Base-by-base conservation (phyloP, 2,888 invertebrate species). In the Busseola fusca region DNA sequence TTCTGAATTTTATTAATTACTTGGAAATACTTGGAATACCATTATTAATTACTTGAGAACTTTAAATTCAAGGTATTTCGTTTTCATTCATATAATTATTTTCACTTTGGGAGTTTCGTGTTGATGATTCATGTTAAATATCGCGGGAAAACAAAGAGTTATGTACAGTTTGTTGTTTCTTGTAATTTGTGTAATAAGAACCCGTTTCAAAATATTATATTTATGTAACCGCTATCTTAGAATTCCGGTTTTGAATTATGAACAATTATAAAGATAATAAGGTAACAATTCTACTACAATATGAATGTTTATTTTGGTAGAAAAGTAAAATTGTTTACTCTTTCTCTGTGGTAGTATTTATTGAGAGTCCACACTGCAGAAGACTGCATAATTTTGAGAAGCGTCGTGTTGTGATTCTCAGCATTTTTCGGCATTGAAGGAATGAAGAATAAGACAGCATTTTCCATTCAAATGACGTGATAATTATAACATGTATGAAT, bases 1-100 rank as follows among this genome's bases (percentile, higher is more conserved):
- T 89, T 88, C 83, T 81, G 83, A 89, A 91, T 89, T 88, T 83
- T 87, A 90, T 87, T 87, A 87, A 88, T 87, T 85, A 84, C 85
- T 87, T 86, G 71, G 64, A 77, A 81, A 84, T 83, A 80, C 83
- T 79, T 83, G 72, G 79, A 77, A 83, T 84, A 72, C 74, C 76
- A 69, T 84, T 80, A 77, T 78, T 77, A 84, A 76, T 76, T 80
- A 72, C 74, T 78, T 77, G 45, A 40, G 45, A 72, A 84, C 74
- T 81, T 83, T 75, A 76, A 81, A 79, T 81, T 66, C 76, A 70
- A 81, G 76, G 72, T 80, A 80, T 78, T 77, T 78, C 40, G 50
- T 74, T 75, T 76, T 78, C 66, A 78, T 71, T 83, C 74, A 57
- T 37, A 73, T 65, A 76, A 74, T 74, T 69, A 76, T 69, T 78